Conservation (phyloP, 2,888 invertebrate species). For the Megaustenia siamemsis region DNA sequence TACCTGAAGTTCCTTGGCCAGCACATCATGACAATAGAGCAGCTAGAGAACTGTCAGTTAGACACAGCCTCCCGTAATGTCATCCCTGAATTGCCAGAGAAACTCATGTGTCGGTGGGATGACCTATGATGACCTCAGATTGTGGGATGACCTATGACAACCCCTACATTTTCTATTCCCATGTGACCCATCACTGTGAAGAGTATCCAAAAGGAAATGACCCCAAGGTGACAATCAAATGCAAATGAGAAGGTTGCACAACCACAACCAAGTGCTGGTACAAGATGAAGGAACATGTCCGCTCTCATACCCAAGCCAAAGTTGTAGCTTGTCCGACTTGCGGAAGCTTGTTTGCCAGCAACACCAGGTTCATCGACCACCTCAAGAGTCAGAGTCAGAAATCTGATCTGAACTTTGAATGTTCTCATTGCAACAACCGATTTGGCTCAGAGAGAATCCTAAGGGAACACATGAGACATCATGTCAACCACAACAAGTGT, state of each 20-base stretch:
- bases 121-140: slow-evolving; percentile 78
- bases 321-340: slow-evolving; percentile 94
- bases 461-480: slow-evolving; percentile 90
- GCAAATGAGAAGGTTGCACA: slow-evolving; percentile 79
- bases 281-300: slow-evolving; percentile 87
- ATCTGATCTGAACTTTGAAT: slow-evolving; percentile 83
- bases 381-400: slow-evolving; percentile 45
- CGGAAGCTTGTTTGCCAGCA: slow-evolving; percentile 85
- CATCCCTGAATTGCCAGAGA: slow-evolving; percentile 81
- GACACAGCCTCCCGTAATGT: slow-evolving; percentile 79
- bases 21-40: slow-evolving; percentile 79
- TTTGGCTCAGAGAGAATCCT: slow-evolving; percentile 90
- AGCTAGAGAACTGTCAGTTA: slow-evolving; percentile 68
- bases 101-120: slow-evolving; percentile 80
- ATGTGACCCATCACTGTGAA: slow-evolving; percentile 79
- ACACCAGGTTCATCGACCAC: slow-evolving; percentile 49
- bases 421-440: slow-evolving; percentile 90
- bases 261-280: slow-evolving; percentile 74
- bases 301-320: slow-evolving; percentile 92
- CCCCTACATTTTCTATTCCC: slow-evolving; percentile 80
- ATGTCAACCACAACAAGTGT: slow-evolving; percentile 93
- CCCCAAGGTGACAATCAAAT: slow-evolving; percentile 67
- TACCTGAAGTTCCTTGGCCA: slow-evolving; percentile 88
- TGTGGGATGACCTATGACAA: slow-evolving; percentile 77
- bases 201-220: slow-evolving; percentile 69